A percentile compares a stretch with the other conserved stretches of the same genome.
Conservation (phyloP, 2,113 vertebrate genomes). For the Arizona elegans region DNA sequence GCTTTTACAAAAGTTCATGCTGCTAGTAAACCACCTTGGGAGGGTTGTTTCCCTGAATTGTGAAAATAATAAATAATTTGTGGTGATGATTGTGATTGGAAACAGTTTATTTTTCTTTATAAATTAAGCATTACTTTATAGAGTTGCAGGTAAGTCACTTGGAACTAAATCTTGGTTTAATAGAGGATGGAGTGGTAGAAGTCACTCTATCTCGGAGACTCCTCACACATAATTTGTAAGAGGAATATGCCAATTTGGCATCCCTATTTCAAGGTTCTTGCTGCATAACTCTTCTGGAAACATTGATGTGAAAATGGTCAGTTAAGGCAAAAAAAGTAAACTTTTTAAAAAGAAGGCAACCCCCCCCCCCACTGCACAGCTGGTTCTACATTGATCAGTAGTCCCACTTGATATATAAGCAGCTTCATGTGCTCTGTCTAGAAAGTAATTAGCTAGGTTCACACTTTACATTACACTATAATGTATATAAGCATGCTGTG, state of each 20-base stretch:
- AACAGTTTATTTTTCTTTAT: background rate
- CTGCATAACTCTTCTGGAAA: background rate
- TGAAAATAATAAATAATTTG: background rate
- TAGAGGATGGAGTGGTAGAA: background rate
- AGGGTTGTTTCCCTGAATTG: background rate
- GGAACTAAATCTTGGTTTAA: background rate
- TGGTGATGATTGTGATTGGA: background rate
- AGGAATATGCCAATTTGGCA: background rate
- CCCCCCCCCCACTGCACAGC: background rate
- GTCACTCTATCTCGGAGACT: background rate
- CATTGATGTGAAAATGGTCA: background rate
- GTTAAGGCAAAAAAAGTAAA: background rate
- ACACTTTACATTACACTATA: background rate
- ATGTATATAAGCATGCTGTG: background rate
- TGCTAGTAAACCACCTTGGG: background rate
- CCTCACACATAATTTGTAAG: background rate
- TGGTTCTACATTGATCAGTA: background rate
- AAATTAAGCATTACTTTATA: background rate
- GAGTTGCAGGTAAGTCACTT: background rate
- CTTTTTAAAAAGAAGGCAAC: background rate
- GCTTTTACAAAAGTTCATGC: background rate
- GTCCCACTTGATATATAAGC: background rate
- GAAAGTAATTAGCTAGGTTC: background rate
- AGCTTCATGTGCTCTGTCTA: background rate
- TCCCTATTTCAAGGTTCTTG: background rate